phyloP scores from a whole-genome alignment of 2,888 invertebrate genomes.

The Trachelus iudaicus region DNA sequence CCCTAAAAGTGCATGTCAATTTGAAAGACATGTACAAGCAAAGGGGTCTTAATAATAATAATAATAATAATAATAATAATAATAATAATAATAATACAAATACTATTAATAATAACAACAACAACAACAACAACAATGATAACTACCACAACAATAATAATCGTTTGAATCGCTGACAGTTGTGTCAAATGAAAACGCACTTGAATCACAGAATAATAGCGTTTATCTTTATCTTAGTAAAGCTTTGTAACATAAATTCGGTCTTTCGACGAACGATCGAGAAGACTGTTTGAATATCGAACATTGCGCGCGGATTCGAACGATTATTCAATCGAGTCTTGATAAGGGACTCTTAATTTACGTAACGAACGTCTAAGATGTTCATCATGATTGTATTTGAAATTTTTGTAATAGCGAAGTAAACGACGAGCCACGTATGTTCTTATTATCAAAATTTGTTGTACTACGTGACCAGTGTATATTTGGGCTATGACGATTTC shows the following conservation, averaged over 20 bases:
- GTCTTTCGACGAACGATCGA: not conserved
- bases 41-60: not conserved
- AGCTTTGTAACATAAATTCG: not conserved
- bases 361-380: not conserved
- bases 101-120: not conserved
- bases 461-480: not conserved
- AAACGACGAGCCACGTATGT: not conserved
- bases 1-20: not conserved
- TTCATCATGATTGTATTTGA: not conserved
- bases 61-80: too few species aligned
- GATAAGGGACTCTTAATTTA: not conserved
- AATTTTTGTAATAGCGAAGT: not conserved
- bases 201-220: not conserved
- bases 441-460: not conserved
- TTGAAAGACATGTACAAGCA: not conserved
- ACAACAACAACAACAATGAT: not conserved
- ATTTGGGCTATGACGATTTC: not conserved
- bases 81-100: not conserved
- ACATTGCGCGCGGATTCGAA: not conserved
- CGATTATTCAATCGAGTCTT: not conserved
- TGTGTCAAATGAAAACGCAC: not conserved
- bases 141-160: not conserved
- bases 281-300: not conserved
- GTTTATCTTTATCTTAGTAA: not conserved
- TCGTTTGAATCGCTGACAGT: not conserved